These are phyloP conservation scores for Drosophila azteca DNA, from an alignment of 1,140 invertebrate genomes.

Conservation along the genomic window DNA sequence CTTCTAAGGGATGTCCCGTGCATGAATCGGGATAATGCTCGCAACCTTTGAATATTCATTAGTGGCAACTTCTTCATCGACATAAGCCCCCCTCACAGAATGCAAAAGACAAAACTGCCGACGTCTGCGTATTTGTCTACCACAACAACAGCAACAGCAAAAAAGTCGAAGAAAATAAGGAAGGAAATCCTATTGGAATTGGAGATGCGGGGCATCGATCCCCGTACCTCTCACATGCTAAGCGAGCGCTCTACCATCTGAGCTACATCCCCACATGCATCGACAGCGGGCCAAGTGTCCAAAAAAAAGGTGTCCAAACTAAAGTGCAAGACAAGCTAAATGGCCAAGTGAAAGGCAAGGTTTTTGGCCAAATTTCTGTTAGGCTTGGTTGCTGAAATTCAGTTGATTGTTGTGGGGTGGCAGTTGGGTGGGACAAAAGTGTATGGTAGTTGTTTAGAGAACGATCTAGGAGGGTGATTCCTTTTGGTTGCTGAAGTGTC, in stretches of 20 bases:
- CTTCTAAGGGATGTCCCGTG: conserved; percentile 16
- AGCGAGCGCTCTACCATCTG: conserved; percentile 93
- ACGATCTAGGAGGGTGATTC: too few relatives aligned
- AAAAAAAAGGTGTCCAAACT: conserved; percentile 29
- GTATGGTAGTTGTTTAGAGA: too few relatives aligned
- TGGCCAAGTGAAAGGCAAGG: conserved; percentile 43
- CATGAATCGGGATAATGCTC: conserved; percentile 40
- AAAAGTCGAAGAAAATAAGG: conserved; percentile 43
- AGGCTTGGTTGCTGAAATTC: conserved; percentile 13
- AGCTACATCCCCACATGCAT: conserved; percentile 86
- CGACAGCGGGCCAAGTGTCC: background rate
- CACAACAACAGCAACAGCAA: conserved; percentile 1
- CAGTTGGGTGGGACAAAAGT: background rate
- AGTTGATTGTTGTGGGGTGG: background rate
- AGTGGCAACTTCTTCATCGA: conserved; percentile 53
- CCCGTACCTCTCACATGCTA: conserved; percentile 93
- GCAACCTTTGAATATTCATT: conserved; percentile 78
- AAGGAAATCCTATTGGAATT: conserved; percentile 64
- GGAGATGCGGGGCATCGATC: conserved; percentile 90
- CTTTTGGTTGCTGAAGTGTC: too few relatives aligned
- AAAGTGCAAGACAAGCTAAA: conserved; percentile 63
- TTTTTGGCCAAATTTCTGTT: conserved; percentile 11
- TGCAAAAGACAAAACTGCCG: conserved; percentile 62
- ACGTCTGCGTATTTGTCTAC: conserved; percentile 68
- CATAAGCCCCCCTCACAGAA: conserved; percentile 35